A percentile compares a stretch with the other conserved stretches of the same genome.
phyloP scores from a whole-genome alignment of 2,797 vertebrate species.

The Coilia nasus region DNA sequence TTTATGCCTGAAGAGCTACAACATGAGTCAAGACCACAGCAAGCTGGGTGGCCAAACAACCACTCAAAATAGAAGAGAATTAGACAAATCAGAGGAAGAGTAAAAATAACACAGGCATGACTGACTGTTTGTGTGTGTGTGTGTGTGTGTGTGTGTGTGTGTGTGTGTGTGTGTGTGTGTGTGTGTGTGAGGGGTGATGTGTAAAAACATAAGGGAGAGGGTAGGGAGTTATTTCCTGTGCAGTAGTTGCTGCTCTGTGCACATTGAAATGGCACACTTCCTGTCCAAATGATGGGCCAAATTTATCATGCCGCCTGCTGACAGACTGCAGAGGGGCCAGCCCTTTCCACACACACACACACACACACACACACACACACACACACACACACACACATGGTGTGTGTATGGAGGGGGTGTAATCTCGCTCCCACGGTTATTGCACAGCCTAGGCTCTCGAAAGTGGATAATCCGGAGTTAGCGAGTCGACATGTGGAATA shows the following conservation, averaged over 20 bases:
- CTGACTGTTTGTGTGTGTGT: neutral
- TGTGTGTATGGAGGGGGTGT: neutral
- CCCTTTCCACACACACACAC: neutral
- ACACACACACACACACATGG: neutral
- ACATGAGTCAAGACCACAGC: neutral
- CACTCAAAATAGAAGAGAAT: neutral
- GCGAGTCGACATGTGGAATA: slow-evolving; percentile 40
- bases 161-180: no score
- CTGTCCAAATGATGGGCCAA: neutral
- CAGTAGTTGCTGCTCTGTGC: neutral
- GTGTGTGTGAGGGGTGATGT: no score
- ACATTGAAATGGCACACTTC: slow-evolving; percentile 1
- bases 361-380: neutral
- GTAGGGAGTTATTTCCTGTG: neutral
- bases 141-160: neutral
- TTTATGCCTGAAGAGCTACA: no score
- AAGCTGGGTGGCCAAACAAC: neutral
- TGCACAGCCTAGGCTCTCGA: neutral
- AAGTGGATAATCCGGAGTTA: slow-evolving; percentile 50
- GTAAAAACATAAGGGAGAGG: no score
- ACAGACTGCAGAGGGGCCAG: neutral
- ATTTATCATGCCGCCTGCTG: neutral
- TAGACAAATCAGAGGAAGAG: neutral
- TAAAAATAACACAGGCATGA: slow-evolving; percentile 10
- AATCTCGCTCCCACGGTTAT: slow-evolving; percentile 11